Conservation (phyloP, 30 jellyfish, hydroid and myxozoan species). For the Aurelia sp. region DNA sequence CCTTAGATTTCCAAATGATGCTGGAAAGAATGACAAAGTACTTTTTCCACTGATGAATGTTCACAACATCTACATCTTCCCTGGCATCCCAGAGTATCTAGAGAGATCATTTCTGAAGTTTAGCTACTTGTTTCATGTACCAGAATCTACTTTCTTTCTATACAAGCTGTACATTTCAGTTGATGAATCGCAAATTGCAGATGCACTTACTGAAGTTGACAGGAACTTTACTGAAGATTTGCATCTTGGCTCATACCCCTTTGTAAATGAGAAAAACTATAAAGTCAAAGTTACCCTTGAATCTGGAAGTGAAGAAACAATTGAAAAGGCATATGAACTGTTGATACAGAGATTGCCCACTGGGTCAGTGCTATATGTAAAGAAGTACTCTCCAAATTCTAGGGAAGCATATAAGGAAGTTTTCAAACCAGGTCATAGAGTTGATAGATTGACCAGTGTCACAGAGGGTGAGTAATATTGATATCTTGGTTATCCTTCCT, state of each 20-base stretch:
- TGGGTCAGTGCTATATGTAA: constrained; percentile 58
- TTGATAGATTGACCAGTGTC: constrained; percentile 38
- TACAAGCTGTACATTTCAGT: constrained; percentile 74
- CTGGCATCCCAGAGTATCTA: constrained; percentile 92
- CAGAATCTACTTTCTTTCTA: constrained; percentile 58
- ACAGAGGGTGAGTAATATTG: constrained; percentile 54
- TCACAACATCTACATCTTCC: constrained; percentile 77
- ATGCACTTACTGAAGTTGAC: constrained; percentile 58
- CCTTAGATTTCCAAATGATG: constrained; percentile 45
- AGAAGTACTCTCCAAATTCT: constrained; percentile 83
- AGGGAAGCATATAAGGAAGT: constrained; percentile 73
- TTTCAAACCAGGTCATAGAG: constrained; percentile 52
- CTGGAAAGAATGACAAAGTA: constrained; percentile 19
- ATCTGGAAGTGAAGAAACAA: constrained; percentile 46
- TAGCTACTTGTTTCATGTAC: constrained; percentile 49
- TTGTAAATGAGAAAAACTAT: constrained; percentile 48
- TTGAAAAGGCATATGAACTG: constrained; percentile 69
- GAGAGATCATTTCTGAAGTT: constrained; percentile 68
- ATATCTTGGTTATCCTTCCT: neutral
- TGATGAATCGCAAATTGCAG: constrained; percentile 78
- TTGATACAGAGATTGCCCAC: constrained; percentile 72
- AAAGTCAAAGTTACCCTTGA: constrained; percentile 90
- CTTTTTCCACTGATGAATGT: constrained; percentile 71
- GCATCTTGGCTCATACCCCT: constrained; percentile 92
- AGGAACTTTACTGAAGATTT: constrained; percentile 42